phyloP scores from a whole-genome alignment of 2,888 invertebrate species.

The Aspidapion aeneum region DNA sequence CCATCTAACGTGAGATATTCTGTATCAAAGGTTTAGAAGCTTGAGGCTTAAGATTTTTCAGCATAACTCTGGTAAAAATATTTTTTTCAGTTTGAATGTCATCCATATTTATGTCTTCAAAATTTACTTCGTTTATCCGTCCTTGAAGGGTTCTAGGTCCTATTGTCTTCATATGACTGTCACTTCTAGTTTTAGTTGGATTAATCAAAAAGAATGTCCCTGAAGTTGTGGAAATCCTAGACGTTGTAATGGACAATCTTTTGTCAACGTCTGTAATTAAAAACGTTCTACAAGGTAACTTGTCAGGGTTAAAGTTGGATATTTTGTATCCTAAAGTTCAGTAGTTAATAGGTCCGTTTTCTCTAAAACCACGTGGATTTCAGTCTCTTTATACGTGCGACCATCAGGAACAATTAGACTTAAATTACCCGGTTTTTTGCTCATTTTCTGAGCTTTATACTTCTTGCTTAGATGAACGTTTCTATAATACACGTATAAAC shows the following conservation, averaged over 20 bases:
- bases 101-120: constrained; percentile 60
- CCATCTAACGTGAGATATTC: constrained; percentile 62
- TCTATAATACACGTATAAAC: constrained; percentile 46
- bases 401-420: constrained; percentile 78
- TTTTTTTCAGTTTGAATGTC: constrained; percentile 54
- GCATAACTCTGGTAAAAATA: constrained; percentile 57
- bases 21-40: constrained; percentile 78
- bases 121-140: constrained; percentile 63
- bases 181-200: too few species aligned
- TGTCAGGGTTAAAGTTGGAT: too few species aligned
- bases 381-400: constrained; percentile 79
- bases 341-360: constrained; percentile 78
- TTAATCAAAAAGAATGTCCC: too few species aligned
- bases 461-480: constrained; percentile 44
- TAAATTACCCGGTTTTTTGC: constrained; percentile 44
- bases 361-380: constrained; percentile 82
- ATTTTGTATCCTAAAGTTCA: too few species aligned
- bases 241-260: too few species aligned
- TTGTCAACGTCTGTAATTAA: too few species aligned
- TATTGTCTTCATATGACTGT: constrained; percentile 48
- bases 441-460: constrained; percentile 44
- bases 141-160: constrained; percentile 64
- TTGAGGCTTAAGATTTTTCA: constrained; percentile 63
- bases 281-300: too few species aligned
- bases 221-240: too few species aligned